phyloP scores from a whole-genome alignment of 2,113 vertebrate species.

The Microtus montanus region DNA sequence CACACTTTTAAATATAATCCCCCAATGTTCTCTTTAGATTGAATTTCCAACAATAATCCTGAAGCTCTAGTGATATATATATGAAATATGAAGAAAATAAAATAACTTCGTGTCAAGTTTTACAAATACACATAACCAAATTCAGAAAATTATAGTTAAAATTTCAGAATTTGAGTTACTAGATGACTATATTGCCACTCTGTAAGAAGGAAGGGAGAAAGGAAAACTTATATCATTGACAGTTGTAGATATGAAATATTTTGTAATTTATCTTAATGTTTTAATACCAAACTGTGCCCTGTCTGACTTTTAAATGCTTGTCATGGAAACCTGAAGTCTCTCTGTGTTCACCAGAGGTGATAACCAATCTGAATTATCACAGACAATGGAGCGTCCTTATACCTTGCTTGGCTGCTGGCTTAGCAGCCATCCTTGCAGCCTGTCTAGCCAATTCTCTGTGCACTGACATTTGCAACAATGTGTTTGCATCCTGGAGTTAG shows the following conservation, averaged over 20 bases:
- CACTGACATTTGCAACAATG: conserved; percentile 85
- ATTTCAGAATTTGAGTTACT: conserved; percentile 51
- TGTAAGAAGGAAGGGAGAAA: neutral
- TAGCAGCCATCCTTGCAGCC: conserved; percentile 76
- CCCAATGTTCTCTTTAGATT: neutral
- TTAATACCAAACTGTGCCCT: conserved; percentile 60
- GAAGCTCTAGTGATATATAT: neutral
- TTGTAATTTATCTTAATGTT: conserved; percentile 60
- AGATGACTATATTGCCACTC: neutral
- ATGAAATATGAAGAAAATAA: neutral
- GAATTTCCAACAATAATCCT: neutral
- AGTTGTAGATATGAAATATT: conserved; percentile 54
- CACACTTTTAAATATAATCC: neutral
- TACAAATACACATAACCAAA: conserved; percentile 12
- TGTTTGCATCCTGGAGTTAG: conserved; percentile 83
- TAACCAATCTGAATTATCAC: conserved; percentile 76
- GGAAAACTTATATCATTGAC: conserved; percentile 26
- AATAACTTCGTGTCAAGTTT: neutral
- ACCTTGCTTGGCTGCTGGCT: conserved; percentile 82
- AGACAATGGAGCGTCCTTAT: conserved; percentile 72
- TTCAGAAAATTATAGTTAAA: neutral
- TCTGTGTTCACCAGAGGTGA: conserved; percentile 54
- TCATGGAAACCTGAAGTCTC: conserved; percentile 48
- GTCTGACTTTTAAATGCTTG: conserved; percentile 60
- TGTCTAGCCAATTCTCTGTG: conserved; percentile 85